Conservation (phyloP, 2,888 invertebrate genomes). For the Sabellastarte sp. region DNA sequence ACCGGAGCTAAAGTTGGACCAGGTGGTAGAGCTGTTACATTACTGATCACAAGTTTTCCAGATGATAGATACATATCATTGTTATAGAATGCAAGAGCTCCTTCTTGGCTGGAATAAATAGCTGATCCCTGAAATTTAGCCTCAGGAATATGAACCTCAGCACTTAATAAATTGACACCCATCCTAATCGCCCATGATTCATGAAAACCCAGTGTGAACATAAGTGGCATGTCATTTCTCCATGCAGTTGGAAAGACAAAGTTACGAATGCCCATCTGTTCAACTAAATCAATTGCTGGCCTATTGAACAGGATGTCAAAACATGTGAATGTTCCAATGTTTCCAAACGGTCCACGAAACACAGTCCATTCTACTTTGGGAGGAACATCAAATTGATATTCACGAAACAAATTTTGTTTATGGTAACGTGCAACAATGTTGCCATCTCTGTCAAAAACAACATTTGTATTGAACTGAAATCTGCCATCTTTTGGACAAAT, state of each 20-base stretch:
- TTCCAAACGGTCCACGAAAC: constrained; percentile 46
- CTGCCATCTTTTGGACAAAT: constrained; percentile 38
- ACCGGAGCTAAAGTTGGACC: neutral
- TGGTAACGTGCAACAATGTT: constrained; percentile 69
- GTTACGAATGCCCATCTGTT: constrained; percentile 64
- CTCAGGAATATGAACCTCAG: constrained; percentile 70
- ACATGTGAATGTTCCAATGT: constrained; percentile 69
- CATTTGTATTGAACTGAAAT: constrained; percentile 72
- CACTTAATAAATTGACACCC: constrained; percentile 70
- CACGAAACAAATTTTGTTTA: constrained; percentile 62
- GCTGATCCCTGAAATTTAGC: constrained; percentile 66
- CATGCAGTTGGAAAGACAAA: constrained; percentile 4
- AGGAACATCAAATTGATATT: constrained; percentile 60
- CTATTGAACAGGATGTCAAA: constrained; percentile 78
- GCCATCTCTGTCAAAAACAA: constrained; percentile 73
- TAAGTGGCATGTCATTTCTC: constrained; percentile 3
- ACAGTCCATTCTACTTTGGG: constrained; percentile 25
- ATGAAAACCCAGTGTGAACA: constrained; percentile 61
- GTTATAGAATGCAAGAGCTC: constrained; percentile 15
- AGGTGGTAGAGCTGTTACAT: neutral
- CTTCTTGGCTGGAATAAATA: constrained; percentile 65
- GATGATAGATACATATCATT: constrained; percentile 3
- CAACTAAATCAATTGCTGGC: constrained; percentile 67
- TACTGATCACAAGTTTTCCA: constrained; percentile 1
- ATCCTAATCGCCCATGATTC: constrained; percentile 70